These are phyloP conservation scores for Phymanthus crucifer DNA, from an alignment of 92 coral and sea anemone genomes.

Conservation along the genomic window DNA sequence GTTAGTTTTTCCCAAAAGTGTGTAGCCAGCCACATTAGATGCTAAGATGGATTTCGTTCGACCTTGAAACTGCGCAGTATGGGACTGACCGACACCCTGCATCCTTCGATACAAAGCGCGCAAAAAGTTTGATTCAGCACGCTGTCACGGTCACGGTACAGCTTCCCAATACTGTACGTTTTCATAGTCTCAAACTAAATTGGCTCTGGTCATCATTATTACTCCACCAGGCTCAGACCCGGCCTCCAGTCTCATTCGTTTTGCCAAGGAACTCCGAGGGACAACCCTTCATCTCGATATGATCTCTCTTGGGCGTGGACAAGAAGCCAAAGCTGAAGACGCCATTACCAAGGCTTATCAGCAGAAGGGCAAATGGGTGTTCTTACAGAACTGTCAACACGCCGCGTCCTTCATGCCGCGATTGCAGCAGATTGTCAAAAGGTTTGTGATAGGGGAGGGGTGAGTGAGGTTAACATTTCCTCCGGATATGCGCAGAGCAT, in stretches of 20 bases:
- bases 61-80: no score
- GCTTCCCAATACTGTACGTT: no score
- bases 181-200: no score
- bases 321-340: conserved; percentile 90
- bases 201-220: background rate
- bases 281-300: conserved; percentile 84
- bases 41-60: no score
- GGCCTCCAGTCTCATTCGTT: conserved; percentile 88
- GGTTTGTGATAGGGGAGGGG: conserved; percentile 44
- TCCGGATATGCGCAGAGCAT: background rate
- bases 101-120: no score
- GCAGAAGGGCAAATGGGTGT: conserved; percentile 97
- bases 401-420: conserved; percentile 95
- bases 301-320: conserved; percentile 98
- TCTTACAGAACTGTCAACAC: conserved; percentile 97
- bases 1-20: no score
- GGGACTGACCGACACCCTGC: no score
- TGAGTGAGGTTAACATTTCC: background rate
- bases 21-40: no score
- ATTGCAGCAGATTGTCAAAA: conserved; percentile 86
- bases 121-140: no score
- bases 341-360: conserved; percentile 87
- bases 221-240: conserved; percentile 86
- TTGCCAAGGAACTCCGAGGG: conserved; percentile 84
- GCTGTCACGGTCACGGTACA: no score